Conservation (phyloP, 2,797 vertebrate species). For the Acanthis flammea region DNA sequence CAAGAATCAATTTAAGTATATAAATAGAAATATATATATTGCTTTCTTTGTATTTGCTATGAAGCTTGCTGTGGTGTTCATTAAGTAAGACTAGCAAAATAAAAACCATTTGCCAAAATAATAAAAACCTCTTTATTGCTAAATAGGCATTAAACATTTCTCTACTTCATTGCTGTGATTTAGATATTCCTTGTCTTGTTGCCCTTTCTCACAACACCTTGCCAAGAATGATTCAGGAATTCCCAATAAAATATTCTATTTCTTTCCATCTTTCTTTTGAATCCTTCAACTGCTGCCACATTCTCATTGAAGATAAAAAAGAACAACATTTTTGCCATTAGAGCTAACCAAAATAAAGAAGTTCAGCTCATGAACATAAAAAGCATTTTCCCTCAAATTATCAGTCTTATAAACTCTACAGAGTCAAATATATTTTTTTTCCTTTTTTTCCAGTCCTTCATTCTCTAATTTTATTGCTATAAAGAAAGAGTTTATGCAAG, state of each 20-base stretch:
- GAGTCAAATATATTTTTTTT: not conserved
- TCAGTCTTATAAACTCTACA: not conserved
- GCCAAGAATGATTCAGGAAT: not conserved
- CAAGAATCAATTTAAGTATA: not conserved
- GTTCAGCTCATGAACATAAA: not conserved
- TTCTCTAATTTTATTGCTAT: not conserved
- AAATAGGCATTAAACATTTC: not conserved
- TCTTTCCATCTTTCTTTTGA: not conserved
- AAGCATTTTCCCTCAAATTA: rapidly evolving
- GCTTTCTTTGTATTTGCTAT: not conserved
- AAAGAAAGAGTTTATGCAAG: not conserved
- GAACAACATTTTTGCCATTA: not conserved
- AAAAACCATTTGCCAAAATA: not conserved
- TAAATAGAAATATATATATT: not conserved
- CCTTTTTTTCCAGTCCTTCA: not conserved
- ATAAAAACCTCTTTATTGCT: not conserved
- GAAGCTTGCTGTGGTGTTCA: not conserved
- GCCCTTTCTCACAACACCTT: not conserved
- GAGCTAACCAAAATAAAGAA: not conserved
- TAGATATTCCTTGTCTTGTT: not conserved
- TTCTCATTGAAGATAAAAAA: not conserved
- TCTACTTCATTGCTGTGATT: not conserved
- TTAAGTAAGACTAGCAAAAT: not conserved
- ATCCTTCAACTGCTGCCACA: not conserved
- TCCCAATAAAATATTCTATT: not conserved